A percentile compares a stretch with the other conserved stretches of the same genome.
These are phyloP conservation scores for Panorpa germanica DNA, from an alignment of 2,888 invertebrate species.

Conservation along the genomic window DNA sequence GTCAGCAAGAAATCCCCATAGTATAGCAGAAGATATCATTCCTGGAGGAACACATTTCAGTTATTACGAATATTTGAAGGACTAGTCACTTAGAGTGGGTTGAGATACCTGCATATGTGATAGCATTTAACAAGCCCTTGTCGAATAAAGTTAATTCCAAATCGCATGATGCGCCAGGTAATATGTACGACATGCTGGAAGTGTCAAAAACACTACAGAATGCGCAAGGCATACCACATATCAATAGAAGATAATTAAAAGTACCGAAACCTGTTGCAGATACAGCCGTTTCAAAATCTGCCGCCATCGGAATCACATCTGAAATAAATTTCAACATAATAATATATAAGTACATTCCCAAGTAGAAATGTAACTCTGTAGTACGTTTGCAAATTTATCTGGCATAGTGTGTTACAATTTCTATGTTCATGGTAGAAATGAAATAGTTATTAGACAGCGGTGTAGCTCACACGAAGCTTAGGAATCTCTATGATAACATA, in stretches of 20 bases:
- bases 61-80: conserved; percentile 2
- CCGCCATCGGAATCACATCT: no score
- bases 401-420: no score
- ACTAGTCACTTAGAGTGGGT: conserved; percentile 7
- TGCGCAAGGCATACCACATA: conserved; percentile 40
- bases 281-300: conserved; percentile 55
- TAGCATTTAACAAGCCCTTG: conserved; percentile 51
- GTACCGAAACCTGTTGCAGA: conserved; percentile 45
- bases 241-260: conserved; percentile 42
- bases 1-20: conserved; percentile 66
- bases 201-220: conserved; percentile 52
- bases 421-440: no score
- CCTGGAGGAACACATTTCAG: conserved; percentile 26
- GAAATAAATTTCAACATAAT: no score
- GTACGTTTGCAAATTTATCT: no score
- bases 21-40: conserved; percentile 52
- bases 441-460: no score
- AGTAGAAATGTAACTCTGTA: no score
- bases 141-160: conserved; percentile 42
- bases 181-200: conserved; percentile 50
- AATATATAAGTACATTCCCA: no score
- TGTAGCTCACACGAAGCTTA: no score
- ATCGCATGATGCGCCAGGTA: conserved; percentile 58
- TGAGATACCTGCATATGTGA: conserved; percentile 46
- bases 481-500: no score